A percentile compares a stretch with the other conserved stretches of the same genome.
phyloP scores from a whole-genome alignment of 1,140 invertebrate genomes.

The Drosophila lacertosa region DNA sequence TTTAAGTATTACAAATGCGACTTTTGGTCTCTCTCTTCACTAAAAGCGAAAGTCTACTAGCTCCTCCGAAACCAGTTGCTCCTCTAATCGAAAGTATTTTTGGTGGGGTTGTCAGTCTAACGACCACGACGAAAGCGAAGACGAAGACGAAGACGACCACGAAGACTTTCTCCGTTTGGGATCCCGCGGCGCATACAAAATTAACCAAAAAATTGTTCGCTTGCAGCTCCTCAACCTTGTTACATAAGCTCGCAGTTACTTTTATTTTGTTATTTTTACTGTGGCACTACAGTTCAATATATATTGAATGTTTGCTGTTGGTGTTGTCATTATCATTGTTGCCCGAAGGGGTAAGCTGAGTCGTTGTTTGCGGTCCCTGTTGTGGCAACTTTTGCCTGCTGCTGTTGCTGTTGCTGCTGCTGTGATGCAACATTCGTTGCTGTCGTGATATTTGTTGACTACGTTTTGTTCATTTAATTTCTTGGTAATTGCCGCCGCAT shows the following conservation, averaged over 20 bases:
- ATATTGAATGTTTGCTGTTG: conserved; percentile 24
- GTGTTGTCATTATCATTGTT: conserved; percentile 12
- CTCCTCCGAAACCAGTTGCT: conserved; percentile 60
- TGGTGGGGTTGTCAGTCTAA: conserved; percentile 13
- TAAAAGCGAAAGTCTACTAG: conserved; percentile 63
- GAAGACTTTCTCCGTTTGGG: conserved; percentile 63
- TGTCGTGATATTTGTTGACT: conserved; percentile 50
- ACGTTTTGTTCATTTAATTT: conserved; percentile 78
- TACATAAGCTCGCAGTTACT: conserved; percentile 48
- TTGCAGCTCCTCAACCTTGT: conserved; percentile 71
- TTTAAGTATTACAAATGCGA: conserved; percentile 51
- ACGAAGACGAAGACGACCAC: conserved; percentile 11
- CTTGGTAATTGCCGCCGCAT: conserved; percentile 76
- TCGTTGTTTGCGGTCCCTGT: conserved; percentile 9
- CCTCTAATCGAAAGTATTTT: conserved; percentile 47
- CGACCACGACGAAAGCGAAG: neutral
- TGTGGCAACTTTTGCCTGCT: conserved; percentile 1
- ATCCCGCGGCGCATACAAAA: conserved; percentile 73
- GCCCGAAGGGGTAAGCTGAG: conserved; percentile 36
- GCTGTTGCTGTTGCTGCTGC: conserved; percentile 20
- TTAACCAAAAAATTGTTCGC: conserved; percentile 61
- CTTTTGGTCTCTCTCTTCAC: conserved; percentile 13
- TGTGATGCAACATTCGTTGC: conserved; percentile 67
- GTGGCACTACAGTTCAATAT: conserved; percentile 69
- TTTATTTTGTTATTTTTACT: conserved; percentile 25